Conservation (phyloP, 2,113 vertebrate species). For the Himantopus leucocephalus region DNA sequence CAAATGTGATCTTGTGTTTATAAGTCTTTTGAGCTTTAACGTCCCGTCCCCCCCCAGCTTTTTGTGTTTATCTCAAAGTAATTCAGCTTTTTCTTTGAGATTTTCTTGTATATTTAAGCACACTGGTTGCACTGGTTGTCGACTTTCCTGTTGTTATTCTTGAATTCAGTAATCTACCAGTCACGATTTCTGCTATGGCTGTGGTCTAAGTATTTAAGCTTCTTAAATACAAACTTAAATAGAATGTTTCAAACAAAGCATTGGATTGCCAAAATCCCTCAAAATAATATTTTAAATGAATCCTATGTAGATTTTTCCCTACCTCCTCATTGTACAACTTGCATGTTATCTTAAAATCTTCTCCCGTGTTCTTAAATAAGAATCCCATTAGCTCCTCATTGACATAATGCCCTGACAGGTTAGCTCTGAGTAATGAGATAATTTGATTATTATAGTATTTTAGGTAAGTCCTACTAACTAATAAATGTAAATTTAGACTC, state of each 20-base stretch:
- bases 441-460: neutral
- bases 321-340: neutral
- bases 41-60: accelerated
- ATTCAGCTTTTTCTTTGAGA: neutral
- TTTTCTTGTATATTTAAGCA: neutral
- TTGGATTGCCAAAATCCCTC: neutral
- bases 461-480: neutral
- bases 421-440: neutral
- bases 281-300: neutral
- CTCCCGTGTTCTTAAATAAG: neutral
- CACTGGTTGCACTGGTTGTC: neutral
- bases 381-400: neutral
- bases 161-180: neutral
- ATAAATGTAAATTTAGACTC: neutral
- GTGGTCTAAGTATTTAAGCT: neutral
- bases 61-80: neutral
- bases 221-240: neutral
- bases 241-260: neutral
- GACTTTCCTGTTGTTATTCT: neutral
- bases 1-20: neutral
- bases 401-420: neutral
- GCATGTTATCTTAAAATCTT: neutral
- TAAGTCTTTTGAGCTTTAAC: neutral
- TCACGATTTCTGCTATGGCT: neutral
- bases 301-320: neutral